Evolutionary conservation across 2,797 vertebrate genomes (phyloP).

Genomic region (Cercopithecus hamlyni): DNA sequence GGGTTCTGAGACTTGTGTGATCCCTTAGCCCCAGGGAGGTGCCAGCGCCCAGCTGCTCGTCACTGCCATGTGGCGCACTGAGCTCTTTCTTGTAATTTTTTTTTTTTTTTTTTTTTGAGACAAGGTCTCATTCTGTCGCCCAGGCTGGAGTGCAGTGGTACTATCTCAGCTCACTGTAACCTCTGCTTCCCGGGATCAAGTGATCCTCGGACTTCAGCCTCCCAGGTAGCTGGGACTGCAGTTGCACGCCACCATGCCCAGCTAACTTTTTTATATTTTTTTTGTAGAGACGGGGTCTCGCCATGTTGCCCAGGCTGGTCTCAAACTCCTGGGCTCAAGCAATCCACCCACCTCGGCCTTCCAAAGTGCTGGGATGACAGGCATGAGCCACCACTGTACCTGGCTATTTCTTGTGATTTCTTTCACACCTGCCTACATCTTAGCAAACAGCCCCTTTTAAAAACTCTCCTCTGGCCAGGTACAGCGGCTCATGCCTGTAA

Average conservation of each 20-base stretch:
- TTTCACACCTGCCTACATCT: not conserved
- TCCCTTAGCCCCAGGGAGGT: not conserved
- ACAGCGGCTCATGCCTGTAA: not conserved
- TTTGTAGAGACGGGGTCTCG: too few relatives aligned
- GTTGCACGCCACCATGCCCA: too few relatives aligned
- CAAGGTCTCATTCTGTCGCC: too few relatives aligned
- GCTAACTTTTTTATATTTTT: too few relatives aligned
- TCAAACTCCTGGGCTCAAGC: too few relatives aligned
- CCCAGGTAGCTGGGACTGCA: too few relatives aligned
- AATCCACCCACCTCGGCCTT: too few relatives aligned
- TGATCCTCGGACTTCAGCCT: not conserved
- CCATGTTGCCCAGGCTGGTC: too few relatives aligned
- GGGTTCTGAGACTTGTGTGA: not conserved
- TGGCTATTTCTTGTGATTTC: not conserved
- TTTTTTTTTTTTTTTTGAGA: too few relatives aligned
- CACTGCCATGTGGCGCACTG: rapidly evolving
- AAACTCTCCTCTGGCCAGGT: not conserved
- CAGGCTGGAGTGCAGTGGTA: not conserved
- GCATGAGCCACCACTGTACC: too few relatives aligned
- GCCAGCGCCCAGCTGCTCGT: not conserved
- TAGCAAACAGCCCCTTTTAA: not conserved
- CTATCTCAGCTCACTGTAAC: not conserved
- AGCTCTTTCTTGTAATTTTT: not conserved
- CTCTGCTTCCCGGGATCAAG: not conserved
- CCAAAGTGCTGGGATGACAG: too few relatives aligned